Conservation (phyloP, 2,888 invertebrate genomes). For the Cinara cedri region DNA sequence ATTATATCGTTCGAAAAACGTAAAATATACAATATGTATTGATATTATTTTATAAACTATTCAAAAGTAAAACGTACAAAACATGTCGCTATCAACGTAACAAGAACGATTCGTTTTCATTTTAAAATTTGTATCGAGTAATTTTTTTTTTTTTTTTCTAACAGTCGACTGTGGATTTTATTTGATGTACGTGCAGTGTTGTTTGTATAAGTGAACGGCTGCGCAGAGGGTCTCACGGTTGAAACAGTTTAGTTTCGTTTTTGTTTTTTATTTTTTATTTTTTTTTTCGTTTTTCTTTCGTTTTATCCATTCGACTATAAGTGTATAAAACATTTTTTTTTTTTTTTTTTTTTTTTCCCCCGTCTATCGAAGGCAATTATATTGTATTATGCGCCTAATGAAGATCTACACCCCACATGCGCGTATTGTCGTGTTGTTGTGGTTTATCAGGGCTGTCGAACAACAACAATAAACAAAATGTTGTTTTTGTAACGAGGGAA, state of each 20-base stretch:
- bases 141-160: too few relatives aligned
- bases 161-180: not conserved
- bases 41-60: too few relatives aligned
- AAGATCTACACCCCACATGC: slow-evolving; percentile 36
- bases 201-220: slow-evolving; percentile 20
- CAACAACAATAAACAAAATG: slow-evolving; percentile 56
- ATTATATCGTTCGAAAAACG: too few relatives aligned
- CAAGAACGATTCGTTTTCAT: too few relatives aligned
- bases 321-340: not conserved
- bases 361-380: slow-evolving; percentile 39
- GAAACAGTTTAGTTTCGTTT: slow-evolving; percentile 27
- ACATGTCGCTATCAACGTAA: too few relatives aligned
- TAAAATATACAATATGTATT: too few relatives aligned
- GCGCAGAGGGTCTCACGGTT: slow-evolving; percentile 38
- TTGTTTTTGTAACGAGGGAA: slow-evolving; percentile 51
- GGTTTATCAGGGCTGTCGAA: slow-evolving; percentile 51
- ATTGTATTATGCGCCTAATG: slow-evolving; percentile 48
- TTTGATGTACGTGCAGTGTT: slow-evolving; percentile 1
- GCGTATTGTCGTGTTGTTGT: slow-evolving; percentile 44
- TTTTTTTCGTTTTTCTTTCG: too few relatives aligned
- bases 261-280: slow-evolving; percentile 23
- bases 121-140: too few relatives aligned
- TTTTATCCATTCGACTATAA: slow-evolving; percentile 13
- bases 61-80: too few relatives aligned
- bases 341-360: slow-evolving; percentile 8